Base-by-base conservation (phyloP, 2,888 invertebrate genomes). In the Euspilapteryx auroguttella region DNA sequence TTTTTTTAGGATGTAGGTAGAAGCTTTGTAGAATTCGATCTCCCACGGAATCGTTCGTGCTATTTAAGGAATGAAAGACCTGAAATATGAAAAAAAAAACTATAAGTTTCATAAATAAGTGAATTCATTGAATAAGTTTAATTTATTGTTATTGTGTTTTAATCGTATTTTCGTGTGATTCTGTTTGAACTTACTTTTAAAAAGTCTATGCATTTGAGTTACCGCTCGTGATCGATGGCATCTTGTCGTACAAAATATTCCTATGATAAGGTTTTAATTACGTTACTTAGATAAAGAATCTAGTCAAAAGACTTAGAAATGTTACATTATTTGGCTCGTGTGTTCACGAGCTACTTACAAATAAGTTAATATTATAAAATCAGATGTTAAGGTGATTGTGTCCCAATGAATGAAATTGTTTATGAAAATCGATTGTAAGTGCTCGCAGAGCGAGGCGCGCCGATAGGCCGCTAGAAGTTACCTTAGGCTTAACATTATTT, bases 221-320 rank as follows among this genome's bases (percentile, higher is more conserved):
- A 75, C 75, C 75, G 69, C 64, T 73, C 69, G 73, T 75, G 68
- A 73, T 71, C 62, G 59, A 66, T 71, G 71, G 71, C 73, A 73
- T 73, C 73, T 71, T 65, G 69, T 73, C 75, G 75, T 75, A 75
- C 75, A 75, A 75, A 34, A 75, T 75, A 75, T 73, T 73, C 73
- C 75, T 75, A 73, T 68, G 66, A 71, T 73, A 21, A 9, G 21
- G 8, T 64, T 66, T 66, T 69, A 57, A 49, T 63, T 73, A 69
- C 64, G 69, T 63, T 62, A 15, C 24, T 20, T 29, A 24, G 21
- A 21, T 25, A 25, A 29, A 64, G 69, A 69, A 66, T 75, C 75
- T 75, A 75, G 75, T 75, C 75, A 75, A 57, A 63, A 65, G 75
- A 75, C 75, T 73, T 73, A 71, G 68, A 66, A 64, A 61, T 62